A percentile compares a stretch with the other conserved stretches of the same genome.
Conservation (phyloP, 92 coral and sea anemone genomes). For the Zoanthus sociatus region DNA sequence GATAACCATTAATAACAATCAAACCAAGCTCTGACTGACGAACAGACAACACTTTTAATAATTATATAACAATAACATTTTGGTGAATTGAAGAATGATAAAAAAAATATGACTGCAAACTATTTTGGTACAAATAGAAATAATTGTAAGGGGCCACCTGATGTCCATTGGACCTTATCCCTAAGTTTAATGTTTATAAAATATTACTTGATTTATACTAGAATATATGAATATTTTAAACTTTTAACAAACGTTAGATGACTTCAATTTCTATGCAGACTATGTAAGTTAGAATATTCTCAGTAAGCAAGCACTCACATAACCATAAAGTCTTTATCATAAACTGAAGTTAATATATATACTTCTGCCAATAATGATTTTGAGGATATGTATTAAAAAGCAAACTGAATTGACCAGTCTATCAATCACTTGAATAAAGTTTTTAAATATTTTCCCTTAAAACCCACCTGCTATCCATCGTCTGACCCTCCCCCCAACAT, state of each 20-base stretch:
- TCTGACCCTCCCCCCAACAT: not conserved
- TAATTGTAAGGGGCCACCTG: not conserved
- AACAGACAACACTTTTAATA: not conserved
- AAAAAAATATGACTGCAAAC: no score
- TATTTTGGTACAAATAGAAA: not conserved
- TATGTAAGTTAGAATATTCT: no score
- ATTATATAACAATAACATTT: not conserved
- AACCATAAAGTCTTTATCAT: no score
- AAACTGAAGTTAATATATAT: no score
- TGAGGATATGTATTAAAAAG: not conserved
- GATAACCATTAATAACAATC: not conserved
- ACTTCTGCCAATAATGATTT: no score
- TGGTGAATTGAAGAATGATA: not conserved
- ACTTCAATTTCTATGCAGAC: no score
- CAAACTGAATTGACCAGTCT: not conserved
- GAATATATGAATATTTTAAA: no score
- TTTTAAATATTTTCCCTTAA: not conserved
- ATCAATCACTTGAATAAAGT: not conserved
- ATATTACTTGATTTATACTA: no score
- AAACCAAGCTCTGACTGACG: slow-evolving; percentile 8
- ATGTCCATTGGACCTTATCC: not conserved
- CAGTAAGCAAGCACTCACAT: no score
- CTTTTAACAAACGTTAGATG: no score
- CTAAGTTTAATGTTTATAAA: no score
- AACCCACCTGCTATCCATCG: not conserved